Percentiles rank a stretch among this genome's conserved stretches.
These are phyloP conservation scores for Emydocephalus ijimae DNA, from an alignment of 2,113 vertebrate genomes.

Conservation along the genomic window DNA sequence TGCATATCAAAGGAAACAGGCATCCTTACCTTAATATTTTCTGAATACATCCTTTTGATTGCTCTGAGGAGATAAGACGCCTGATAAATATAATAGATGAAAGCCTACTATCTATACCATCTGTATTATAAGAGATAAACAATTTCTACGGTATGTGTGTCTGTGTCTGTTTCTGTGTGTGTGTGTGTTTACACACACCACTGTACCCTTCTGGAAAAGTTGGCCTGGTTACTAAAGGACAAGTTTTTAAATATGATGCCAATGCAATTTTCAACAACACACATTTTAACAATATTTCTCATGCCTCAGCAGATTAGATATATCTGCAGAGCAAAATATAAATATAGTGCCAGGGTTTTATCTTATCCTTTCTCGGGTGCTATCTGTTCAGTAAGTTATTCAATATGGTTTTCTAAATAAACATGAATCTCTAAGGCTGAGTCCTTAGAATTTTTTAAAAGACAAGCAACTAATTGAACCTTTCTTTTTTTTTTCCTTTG, in stretches of 20 bases:
- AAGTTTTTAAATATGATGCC: constrained; percentile 64
- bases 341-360: constrained; percentile 61
- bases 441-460: constrained; percentile 30
- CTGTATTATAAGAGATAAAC: constrained; percentile 57
- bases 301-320: constrained; percentile 62
- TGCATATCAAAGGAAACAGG: constrained; percentile 41
- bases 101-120: constrained; percentile 58
- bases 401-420: constrained; percentile 50
- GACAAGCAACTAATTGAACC: constrained; percentile 50
- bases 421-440: constrained; percentile 43
- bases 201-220: constrained; percentile 52
- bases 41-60: constrained; percentile 58
- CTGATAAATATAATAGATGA: constrained; percentile 63
- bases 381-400: constrained; percentile 59
- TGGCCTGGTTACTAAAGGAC: constrained; percentile 64
- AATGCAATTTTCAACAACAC: constrained; percentile 62
- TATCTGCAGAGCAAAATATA: constrained; percentile 64
- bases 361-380: constrained; percentile 55
- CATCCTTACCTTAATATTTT: constrained; percentile 50
- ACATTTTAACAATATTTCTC: constrained; percentile 60
- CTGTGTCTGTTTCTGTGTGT: not conserved
- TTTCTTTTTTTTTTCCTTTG: constrained; percentile 16
- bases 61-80: constrained; percentile 47
- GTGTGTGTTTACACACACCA: constrained; percentile 35
- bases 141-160: constrained; percentile 9